Evolutionary conservation across 2,888 invertebrate species (phyloP).

Genomic region (Leptopilina drosophilae): DNA sequence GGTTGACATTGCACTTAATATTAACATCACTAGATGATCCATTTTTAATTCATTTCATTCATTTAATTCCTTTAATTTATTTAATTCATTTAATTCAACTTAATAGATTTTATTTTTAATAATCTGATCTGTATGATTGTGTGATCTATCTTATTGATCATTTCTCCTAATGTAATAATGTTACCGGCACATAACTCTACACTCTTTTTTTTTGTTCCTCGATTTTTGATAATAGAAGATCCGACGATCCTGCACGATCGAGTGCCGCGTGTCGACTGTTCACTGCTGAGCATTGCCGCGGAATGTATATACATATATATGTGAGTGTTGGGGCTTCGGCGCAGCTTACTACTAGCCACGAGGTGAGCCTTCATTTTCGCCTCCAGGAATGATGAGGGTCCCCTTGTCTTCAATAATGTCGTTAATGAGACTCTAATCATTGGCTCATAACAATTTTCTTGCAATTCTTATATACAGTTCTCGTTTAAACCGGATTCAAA

Average conservation of each 20-base stretch:
- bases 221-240: conserved; percentile 1
- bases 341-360: conserved; percentile 5
- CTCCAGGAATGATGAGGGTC: conserved; percentile 18
- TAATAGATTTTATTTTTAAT: conserved; percentile 7
- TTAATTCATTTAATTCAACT: not conserved
- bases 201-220: too few species aligned
- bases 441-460: conserved; percentile 1
- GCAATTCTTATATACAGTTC: not conserved
- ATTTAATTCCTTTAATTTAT: not conserved
- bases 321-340: conserved; percentile 21
- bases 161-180: conserved; percentile 14
- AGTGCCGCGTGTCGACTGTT: conserved; percentile 75
- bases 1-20: conserved; percentile 28
- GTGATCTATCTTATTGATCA: conserved; percentile 3
- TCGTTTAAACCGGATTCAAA: conserved; percentile 10
- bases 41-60: not conserved
- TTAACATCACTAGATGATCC: conserved; percentile 34
- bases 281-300: conserved; percentile 67
- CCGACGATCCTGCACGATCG: conserved; percentile 62
- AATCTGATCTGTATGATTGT: conserved; percentile 8
- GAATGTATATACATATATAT: conserved; percentile 27
- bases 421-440: conserved; percentile 33
- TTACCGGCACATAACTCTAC: conserved; percentile 38
- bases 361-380: conserved; percentile 13
- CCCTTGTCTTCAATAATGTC: conserved; percentile 35